Percentiles rank a stretch among this genome's conserved stretches.
Evolutionary conservation across 2,113 vertebrate species (phyloP).

Genomic region (Sinocyclocheilus maitianheensis): DNA sequence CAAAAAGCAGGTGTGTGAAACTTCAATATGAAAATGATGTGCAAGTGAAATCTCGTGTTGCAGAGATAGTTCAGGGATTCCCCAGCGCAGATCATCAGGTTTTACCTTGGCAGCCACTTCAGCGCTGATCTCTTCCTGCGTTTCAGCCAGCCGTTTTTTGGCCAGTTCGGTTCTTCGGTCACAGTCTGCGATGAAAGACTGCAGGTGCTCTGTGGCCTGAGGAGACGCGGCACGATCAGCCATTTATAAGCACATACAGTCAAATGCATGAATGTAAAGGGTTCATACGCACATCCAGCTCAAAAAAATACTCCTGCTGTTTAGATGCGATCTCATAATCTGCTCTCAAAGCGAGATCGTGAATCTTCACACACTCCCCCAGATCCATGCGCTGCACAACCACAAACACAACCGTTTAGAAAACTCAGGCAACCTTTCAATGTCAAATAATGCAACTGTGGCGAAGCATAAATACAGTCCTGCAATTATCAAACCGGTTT

Average conservation of each 20-base stretch:
- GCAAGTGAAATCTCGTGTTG: background rate
- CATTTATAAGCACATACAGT: background rate
- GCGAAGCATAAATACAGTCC: background rate
- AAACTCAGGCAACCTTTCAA: background rate
- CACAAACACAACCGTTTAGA: slow-evolving; percentile 3
- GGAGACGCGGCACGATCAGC: background rate
- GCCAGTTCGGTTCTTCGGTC: slow-evolving; percentile 96
- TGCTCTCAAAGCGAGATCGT: slow-evolving; percentile 94
- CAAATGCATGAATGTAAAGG: background rate
- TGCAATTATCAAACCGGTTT: background rate
- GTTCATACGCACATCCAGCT: slow-evolving; percentile 90
- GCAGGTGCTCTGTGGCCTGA: slow-evolving; percentile 95
- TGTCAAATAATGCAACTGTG: background rate
- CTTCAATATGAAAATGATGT: background rate
- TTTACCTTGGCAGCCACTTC: slow-evolving; percentile 96
- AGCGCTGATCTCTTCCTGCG: slow-evolving; percentile 98
- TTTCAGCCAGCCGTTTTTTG: slow-evolving; percentile 97
- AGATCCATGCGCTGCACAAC: slow-evolving; percentile 93
- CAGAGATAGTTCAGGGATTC: background rate
- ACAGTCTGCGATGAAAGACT: slow-evolving; percentile 97
- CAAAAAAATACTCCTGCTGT: slow-evolving; percentile 97
- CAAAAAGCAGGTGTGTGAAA: slow-evolving; percentile 11
- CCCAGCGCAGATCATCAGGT: background rate
- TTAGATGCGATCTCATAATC: slow-evolving; percentile 99
- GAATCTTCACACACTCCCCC: slow-evolving; percentile 96